Evolutionary conservation across 2,888 invertebrate genomes (phyloP).

Genomic region (Uloborus plumipes): DNA sequence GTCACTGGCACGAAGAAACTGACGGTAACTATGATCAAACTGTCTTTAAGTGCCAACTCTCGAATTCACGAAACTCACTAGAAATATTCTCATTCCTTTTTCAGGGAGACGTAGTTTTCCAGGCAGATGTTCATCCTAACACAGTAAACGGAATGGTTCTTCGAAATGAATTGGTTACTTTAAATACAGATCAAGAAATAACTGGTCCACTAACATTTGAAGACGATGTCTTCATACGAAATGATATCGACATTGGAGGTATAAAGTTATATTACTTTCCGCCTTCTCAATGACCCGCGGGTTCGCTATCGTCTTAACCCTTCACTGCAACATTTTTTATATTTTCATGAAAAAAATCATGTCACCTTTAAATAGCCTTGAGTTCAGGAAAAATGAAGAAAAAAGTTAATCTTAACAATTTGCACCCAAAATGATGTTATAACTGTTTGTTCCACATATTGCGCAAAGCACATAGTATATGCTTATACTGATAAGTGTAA

Average conservation of each 20-base stretch:
- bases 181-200: constrained; percentile 45
- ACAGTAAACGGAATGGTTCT: constrained; percentile 44
- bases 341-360: no score
- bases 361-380: no score
- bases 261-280: not conserved
- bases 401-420: no score
- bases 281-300: no score
- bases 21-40: constrained; percentile 16
- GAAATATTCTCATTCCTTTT: not conserved
- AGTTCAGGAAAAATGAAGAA: no score
- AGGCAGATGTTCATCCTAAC: constrained; percentile 26
- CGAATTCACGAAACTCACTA: not conserved
- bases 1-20: constrained; percentile 36
- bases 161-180: constrained; percentile 32
- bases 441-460: no score
- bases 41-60: not conserved
- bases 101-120: constrained; percentile 33
- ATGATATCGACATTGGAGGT: constrained; percentile 29
- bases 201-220: constrained; percentile 19
- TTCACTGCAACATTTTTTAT: no score
- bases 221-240: constrained; percentile 21
- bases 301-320: no score
- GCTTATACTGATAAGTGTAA: no score
- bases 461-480: no score
- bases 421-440: no score